Conservation (phyloP, 2,113 vertebrate species). For the Euleptes europaea region DNA sequence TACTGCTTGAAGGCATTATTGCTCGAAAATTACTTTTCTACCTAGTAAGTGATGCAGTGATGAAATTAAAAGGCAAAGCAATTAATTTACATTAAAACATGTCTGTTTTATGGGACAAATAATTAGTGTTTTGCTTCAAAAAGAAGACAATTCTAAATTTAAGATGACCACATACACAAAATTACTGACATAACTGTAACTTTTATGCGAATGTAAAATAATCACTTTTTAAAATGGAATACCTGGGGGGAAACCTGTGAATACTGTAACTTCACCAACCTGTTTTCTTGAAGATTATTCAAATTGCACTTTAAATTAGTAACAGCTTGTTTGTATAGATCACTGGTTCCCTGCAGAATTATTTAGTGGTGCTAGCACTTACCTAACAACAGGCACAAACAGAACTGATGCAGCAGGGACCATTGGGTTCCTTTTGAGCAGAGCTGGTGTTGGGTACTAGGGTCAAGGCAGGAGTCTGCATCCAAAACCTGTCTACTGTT, state of each 20-base stretch:
- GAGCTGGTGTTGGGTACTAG: not conserved
- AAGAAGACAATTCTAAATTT: no score
- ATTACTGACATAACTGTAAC: no score
- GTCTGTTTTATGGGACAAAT: not conserved
- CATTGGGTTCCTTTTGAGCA: not conserved
- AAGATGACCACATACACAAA: no score
- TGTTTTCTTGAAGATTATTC: not conserved
- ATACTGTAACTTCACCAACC: not conserved
- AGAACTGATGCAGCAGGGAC: not conserved
- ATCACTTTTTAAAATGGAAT: no score
- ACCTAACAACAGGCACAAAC: not conserved
- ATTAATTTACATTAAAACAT: not conserved
- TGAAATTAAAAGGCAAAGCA: constrained; percentile 29
- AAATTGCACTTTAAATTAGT: not conserved
- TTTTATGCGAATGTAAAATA: no score
- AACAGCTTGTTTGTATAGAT: constrained; percentile 1
- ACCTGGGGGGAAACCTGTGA: no score
- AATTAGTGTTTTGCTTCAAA: not conserved
- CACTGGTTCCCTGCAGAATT: not conserved
- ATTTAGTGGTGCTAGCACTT: not conserved
- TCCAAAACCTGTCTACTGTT: no score
- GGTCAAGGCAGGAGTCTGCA: no score
- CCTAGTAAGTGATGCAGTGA: not conserved
- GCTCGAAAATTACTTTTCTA: not conserved
- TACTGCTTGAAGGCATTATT: not conserved